phyloP scores from a whole-genome alignment of 1,140 invertebrate species.

The Drosophila pachea region DNA sequence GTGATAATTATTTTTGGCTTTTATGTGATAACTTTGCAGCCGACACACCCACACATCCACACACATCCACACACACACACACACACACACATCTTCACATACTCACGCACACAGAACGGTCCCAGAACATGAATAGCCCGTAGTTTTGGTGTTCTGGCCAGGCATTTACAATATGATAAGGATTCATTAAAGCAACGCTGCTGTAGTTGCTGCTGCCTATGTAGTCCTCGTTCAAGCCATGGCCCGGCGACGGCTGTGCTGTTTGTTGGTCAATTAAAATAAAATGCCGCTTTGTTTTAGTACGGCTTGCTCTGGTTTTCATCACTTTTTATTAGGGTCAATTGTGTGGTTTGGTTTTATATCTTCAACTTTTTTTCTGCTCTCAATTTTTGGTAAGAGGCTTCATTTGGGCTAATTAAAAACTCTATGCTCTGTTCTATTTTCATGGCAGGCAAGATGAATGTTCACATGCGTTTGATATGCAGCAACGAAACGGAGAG shows the following conservation, averaged over 20 bases:
- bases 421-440: slow-evolving; percentile 43
- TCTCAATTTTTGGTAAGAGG: slow-evolving; percentile 52
- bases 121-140: slow-evolving; percentile 13
- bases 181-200: slow-evolving; percentile 43
- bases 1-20: slow-evolving; percentile 78
- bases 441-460: slow-evolving; percentile 63
- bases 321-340: slow-evolving; percentile 69
- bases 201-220: slow-evolving; percentile 15
- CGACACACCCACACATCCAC: too few relatives aligned
- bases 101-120: background rate
- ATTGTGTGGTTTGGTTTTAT: slow-evolving; percentile 44
- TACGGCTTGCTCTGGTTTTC: slow-evolving; percentile 30
- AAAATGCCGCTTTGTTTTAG: slow-evolving; percentile 47
- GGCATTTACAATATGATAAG: slow-evolving; percentile 68
- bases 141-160: slow-evolving; percentile 29
- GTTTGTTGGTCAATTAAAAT: slow-evolving; percentile 65
- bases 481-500: slow-evolving; percentile 60
- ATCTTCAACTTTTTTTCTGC: slow-evolving; percentile 49
- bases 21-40: slow-evolving; percentile 73
- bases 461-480: slow-evolving; percentile 72
- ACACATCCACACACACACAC: too few relatives aligned
- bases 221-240: slow-evolving; percentile 13
- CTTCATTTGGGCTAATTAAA: slow-evolving; percentile 30
- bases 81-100: too few relatives aligned
- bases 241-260: slow-evolving; percentile 18